A percentile compares a stretch with the other conserved stretches of the same genome.
Conservation (phyloP, 2,113 vertebrate genomes). For the Mesocricetus auratus region DNA sequence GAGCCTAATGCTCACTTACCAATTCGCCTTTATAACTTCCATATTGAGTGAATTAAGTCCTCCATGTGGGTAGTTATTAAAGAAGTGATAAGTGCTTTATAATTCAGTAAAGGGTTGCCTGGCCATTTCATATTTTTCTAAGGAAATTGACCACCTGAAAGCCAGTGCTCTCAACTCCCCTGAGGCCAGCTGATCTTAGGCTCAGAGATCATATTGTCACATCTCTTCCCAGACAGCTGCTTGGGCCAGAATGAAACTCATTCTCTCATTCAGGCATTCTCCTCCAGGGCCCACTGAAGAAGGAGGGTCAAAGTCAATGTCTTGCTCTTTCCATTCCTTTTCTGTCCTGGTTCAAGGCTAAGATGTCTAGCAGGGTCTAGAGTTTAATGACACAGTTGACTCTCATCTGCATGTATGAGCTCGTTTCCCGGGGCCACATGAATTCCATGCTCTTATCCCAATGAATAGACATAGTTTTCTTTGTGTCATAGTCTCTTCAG, state of each 20-base stretch:
- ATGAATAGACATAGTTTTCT: background rate
- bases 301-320: background rate
- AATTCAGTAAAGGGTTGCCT: constrained; percentile 78
- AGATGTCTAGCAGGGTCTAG: background rate
- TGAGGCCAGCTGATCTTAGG: constrained; percentile 32
- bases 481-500: background rate
- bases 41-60: constrained; percentile 83
- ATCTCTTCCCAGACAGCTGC: background rate
- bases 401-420: background rate
- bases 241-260: background rate
- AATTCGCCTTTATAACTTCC: constrained; percentile 84
- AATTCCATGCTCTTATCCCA: background rate
- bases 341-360: background rate
- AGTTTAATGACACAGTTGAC: background rate
- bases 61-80: constrained; percentile 82
- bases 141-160: constrained; percentile 21
- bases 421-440: background rate
- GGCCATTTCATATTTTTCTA: constrained; percentile 78
- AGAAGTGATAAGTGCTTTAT: constrained; percentile 83
- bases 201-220: background rate
- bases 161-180: background rate
- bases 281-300: background rate
- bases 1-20: constrained; percentile 80
- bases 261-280: background rate
- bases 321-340: background rate